These are phyloP conservation scores for Caenorhabditis sp. DNA, from an alignment of 2,888 invertebrate species.

Conservation along the genomic window DNA sequence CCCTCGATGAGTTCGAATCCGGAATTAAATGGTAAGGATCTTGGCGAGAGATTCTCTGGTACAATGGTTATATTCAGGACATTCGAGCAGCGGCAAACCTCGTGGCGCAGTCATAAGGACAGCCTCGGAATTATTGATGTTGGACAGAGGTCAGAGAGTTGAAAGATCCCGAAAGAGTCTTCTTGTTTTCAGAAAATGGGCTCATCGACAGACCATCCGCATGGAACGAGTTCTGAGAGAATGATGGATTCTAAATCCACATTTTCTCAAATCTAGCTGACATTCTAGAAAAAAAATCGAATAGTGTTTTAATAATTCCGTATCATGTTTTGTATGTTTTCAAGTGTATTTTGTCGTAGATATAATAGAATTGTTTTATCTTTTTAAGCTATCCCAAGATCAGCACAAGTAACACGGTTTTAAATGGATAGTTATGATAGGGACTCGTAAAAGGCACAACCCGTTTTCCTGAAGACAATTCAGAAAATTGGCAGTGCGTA, in stretches of 20 bases:
- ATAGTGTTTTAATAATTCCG: too few species aligned
- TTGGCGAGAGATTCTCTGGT: neutral
- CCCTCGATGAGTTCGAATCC: conserved; percentile 33
- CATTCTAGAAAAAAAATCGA: too few species aligned
- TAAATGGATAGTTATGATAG: neutral
- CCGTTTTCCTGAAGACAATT: conserved; percentile 4
- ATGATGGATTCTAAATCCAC: neutral
- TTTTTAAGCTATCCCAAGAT: too few species aligned
- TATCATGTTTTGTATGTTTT: too few species aligned
- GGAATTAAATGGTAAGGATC: conserved; percentile 21
- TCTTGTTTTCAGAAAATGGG: conserved; percentile 7
- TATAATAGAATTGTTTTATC: too few species aligned
- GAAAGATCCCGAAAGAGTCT: too few species aligned
- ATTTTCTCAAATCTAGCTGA: too few species aligned
- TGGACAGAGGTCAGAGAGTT: conserved; percentile 8
- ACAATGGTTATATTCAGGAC: conserved; percentile 18
- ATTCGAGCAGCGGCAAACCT: conserved; percentile 51
- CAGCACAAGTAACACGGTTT: neutral
- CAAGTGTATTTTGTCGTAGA: too few species aligned
- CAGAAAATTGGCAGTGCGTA: neutral
- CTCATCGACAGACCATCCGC: neutral
- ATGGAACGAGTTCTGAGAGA: neutral
- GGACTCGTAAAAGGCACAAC: neutral
- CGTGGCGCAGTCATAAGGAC: conserved; percentile 43
- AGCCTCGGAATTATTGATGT: conserved; percentile 12